Conservation (phyloP, 2,113 vertebrate species). For the Climacteris rufus region DNA sequence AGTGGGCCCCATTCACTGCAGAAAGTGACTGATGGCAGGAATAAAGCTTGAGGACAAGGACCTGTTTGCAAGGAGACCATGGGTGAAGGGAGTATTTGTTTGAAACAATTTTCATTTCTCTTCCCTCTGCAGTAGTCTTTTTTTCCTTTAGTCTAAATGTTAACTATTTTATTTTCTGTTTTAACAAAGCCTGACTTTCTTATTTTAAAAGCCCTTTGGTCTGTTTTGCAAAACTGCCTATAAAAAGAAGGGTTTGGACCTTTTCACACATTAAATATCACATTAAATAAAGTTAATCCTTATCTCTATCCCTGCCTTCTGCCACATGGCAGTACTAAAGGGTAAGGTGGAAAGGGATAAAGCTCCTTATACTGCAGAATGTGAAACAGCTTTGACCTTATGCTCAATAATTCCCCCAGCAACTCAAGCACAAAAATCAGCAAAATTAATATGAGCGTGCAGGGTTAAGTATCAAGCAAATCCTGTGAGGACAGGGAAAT, state of each 20-base stretch:
- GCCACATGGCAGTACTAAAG: background rate
- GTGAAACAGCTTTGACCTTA: background rate
- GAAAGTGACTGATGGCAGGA: background rate
- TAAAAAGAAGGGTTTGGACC: background rate
- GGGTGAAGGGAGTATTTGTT: background rate
- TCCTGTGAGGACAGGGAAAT: background rate
- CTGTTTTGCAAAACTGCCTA: background rate
- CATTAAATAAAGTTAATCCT: background rate
- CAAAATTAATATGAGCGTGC: background rate
- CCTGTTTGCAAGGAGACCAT: background rate
- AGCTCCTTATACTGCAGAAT: background rate
- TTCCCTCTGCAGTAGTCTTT: background rate
- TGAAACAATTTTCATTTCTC: background rate
- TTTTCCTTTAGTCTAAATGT: background rate
- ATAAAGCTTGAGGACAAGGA: background rate
- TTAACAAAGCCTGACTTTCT: background rate
- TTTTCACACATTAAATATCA: background rate
- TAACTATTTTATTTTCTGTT: background rate
- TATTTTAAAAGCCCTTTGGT: background rate
- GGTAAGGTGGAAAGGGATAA: background rate
- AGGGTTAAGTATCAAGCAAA: background rate
- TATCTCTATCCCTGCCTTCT: background rate
- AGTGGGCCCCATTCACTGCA: background rate
- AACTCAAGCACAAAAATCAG: background rate
- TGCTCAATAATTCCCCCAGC: background rate